Evolutionary conservation across 1,140 invertebrate species (phyloP), one percentile per base, ranked within the genome.

Genomic region (Pachypeltis micranthus): DNA sequence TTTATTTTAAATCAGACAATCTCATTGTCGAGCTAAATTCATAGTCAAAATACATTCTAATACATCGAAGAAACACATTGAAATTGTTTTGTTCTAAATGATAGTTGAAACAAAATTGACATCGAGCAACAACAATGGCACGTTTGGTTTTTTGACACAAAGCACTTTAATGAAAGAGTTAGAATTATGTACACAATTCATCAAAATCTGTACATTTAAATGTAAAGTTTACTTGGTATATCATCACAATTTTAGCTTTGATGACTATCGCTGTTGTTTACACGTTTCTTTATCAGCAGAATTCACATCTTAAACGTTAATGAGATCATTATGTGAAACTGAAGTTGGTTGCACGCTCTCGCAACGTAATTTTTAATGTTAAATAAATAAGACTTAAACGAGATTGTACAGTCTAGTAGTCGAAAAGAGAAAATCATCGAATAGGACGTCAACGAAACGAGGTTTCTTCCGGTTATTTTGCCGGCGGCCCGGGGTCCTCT

Each of bases 281-380:
- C n/a, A n/a, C n/a, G n/a, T n/a, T n/a, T n/a, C n/a, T n/a, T n/a
- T n/a, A n/a, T n/a, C n/a, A n/a, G n/a, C n/a, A n/a, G n/a, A n/a
- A 24, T 54, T 59, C 19, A 34, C n/a, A 28, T 29, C n/a, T 28
- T 58, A 44, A 63, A 29, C 25, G 47, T 55, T 63, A 63, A 39
- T 63, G 62, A 63, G 62, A 63, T 63, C 62, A 63, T 58, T 44
- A 26, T 63, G 62, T 63, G 62, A 63, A 58, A 63, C 62, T 63
- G 62, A 63, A 63, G 16, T 39, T 39, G 23, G 24, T 29, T 14
- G 47, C 4, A 10, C 12, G 21, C 47, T 10, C 47, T 51, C 7
- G 23, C 4, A 51, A 7, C 3, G 47, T 10, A 4, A 14, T 10
- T 51, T 51, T 51, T 51, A 51, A 21, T 4, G 12, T 21, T 51